Base-by-base conservation (phyloP, 92 coral and sea anemone genomes). In the Porites divaricata region DNA sequence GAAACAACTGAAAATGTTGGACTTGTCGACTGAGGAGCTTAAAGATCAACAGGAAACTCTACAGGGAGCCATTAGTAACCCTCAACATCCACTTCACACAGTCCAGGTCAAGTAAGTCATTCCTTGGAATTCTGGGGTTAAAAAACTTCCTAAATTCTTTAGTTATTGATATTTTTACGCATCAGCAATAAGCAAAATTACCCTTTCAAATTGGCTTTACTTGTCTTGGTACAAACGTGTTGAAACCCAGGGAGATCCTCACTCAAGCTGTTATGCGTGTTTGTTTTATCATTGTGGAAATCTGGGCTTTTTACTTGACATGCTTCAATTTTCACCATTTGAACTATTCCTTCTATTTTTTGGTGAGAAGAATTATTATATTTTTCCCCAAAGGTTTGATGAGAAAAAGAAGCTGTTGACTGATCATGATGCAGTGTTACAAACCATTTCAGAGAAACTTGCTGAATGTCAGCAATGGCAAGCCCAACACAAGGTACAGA, bases 381-480 rank as follows among this genome's bases (percentile, higher is more conserved):
- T 14, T 54, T 24, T 19, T 28, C 26, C 67, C 57, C 41, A 25
- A 80, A 80, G 99, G 90, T 96, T 92, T 83, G 99, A 96, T 76
- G 98, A 95, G 83, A 94, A 95, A 76, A 80, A 84, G 75, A 95
- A 90, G 58, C 86, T 90, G 59, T 87, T 84, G 41, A 81, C 90
- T 23, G 96, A 95, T 72, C 96, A 89, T 52, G 98, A 92, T 76
- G 75, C 86, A 64, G 98, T 96, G 2, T 73, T 94, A 16, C 94
- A 91, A 86, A 89, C 84, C 65, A 96, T 95, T 78, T 81, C 90
- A 67, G 95, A 92, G 48, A 95, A 95, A 80, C 92, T 96, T 69
- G 74, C 88, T 24, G 99, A 96, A 83, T 95, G 99, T 81, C 96
- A 93, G 41, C 94, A 96, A 68, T 96, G 99, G 99, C 98, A 96